Conservation (phyloP, 2,888 invertebrate genomes). For the Rhagium mordax region DNA sequence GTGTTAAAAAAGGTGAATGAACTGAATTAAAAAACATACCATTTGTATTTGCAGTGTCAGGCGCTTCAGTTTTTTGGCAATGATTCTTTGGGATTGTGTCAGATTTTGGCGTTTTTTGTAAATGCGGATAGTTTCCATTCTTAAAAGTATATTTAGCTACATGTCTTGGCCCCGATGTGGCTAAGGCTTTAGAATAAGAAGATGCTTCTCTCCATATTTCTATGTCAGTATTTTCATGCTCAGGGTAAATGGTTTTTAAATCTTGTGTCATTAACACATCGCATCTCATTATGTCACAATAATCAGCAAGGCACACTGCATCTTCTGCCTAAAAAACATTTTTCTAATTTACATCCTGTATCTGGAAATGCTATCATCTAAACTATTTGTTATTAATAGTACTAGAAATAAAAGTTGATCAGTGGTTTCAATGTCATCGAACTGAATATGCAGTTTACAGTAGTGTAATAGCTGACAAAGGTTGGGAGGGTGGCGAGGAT, state of each 20-base stretch:
- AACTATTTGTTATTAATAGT: too few species aligned
- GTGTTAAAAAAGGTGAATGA: too few species aligned
- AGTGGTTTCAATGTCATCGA: too few species aligned
- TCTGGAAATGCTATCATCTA: neutral
- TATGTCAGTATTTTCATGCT: slow-evolving; percentile 82
- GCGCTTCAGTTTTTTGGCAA: slow-evolving; percentile 65
- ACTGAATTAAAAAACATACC: too few species aligned
- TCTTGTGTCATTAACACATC: slow-evolving; percentile 88
- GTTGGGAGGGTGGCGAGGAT: too few species aligned
- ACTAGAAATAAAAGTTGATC: too few species aligned
- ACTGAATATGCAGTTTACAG: too few species aligned
- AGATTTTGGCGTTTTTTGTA: slow-evolving; percentile 50
- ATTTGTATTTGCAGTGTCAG: slow-evolving; percentile 54
- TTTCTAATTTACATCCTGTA: neutral
- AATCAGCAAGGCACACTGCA: slow-evolving; percentile 93
- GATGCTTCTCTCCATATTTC: slow-evolving; percentile 89
- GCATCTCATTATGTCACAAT: slow-evolving; percentile 96
- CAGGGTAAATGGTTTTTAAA: slow-evolving; percentile 77
- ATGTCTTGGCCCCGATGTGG: slow-evolving; percentile 68
- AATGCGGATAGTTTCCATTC: slow-evolving; percentile 58
- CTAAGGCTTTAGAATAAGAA: slow-evolving; percentile 77
- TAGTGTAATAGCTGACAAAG: too few species aligned
- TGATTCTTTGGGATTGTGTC: slow-evolving; percentile 53
- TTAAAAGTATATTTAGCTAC: slow-evolving; percentile 66
- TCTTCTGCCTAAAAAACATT: slow-evolving; percentile 82